phyloP scores from a whole-genome alignment of 1,140 invertebrate genomes.

The Theocolax elegans region DNA sequence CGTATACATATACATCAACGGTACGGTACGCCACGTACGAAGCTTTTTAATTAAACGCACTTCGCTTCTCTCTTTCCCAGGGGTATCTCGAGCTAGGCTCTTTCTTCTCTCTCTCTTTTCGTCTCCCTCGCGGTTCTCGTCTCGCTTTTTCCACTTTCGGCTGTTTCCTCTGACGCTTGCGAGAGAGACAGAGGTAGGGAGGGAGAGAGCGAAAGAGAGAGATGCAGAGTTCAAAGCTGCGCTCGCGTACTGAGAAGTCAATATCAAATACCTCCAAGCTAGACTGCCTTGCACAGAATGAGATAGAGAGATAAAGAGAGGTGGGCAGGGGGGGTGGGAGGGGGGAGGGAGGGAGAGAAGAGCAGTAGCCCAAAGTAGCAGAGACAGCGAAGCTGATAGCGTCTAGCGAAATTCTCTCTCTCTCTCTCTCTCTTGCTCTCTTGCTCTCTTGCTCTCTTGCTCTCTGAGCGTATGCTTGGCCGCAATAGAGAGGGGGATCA shows the following conservation, averaged over 20 bases:
- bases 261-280: conserved; percentile 68
- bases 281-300: conserved; percentile 48
- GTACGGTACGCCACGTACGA: conserved; percentile 40
- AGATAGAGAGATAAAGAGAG: conserved; percentile 40
- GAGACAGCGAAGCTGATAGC: conserved; percentile 36
- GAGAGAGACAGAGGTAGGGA: not conserved
- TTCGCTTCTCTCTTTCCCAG: conserved; percentile 23
- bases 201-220: conserved; percentile 39
- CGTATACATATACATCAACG: not conserved
- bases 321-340: too few species aligned
- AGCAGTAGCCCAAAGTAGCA: conserved; percentile 40
- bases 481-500: conserved; percentile 8
- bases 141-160: conserved; percentile 28
- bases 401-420: not conserved
- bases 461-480: not conserved
- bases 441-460: not conserved
- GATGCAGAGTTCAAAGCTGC: conserved; percentile 65
- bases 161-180: conserved; percentile 25
- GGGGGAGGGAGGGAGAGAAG: not conserved
- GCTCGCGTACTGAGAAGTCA: conserved; percentile 56
- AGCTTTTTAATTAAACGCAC: conserved; percentile 67
- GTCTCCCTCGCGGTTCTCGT: conserved; percentile 7
- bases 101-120: conserved; percentile 3
- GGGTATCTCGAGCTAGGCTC: not conserved
- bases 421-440: not conserved